These are phyloP conservation scores for Cylas formicarius DNA, from an alignment of 1,140 invertebrate species.

Conservation along the genomic window DNA sequence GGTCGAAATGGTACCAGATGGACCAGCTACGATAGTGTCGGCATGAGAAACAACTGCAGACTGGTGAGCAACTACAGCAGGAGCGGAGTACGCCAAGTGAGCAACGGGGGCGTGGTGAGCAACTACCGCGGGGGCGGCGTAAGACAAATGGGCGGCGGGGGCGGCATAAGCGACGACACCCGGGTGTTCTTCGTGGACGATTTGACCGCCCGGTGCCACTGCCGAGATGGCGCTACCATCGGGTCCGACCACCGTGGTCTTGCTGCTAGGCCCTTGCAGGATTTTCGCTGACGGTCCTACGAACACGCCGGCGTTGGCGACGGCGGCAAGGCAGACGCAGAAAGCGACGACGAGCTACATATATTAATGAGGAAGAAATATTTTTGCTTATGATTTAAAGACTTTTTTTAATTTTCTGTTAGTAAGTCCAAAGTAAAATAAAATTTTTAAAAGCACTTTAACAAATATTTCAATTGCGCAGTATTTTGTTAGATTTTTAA, in stretches of 20 bases:
- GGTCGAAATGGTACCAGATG: slow-evolving; percentile 10
- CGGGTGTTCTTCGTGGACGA: slow-evolving; percentile 20
- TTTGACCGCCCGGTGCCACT: slow-evolving; percentile 24
- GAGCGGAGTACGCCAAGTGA: slow-evolving; percentile 10
- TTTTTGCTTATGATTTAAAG: too few relatives aligned
- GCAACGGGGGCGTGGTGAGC: slow-evolving; percentile 13
- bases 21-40: slow-evolving; percentile 5
- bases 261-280: slow-evolving; percentile 28
- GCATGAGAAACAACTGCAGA: slow-evolving; percentile 3
- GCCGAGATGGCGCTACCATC: slow-evolving; percentile 27
- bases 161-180: slow-evolving; percentile 14
- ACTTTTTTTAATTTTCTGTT: too few relatives aligned
- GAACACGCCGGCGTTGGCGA: slow-evolving; percentile 19
- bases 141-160: background rate
- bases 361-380: too few relatives aligned
- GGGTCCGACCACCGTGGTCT: slow-evolving; percentile 26
- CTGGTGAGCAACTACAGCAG: slow-evolving; percentile 7
- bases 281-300: slow-evolving; percentile 18
- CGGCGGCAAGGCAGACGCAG: slow-evolving; percentile 8
- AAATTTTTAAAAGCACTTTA: too few relatives aligned
- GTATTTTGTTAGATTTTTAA: too few relatives aligned
- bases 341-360: slow-evolving; percentile 8
- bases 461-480: too few relatives aligned
- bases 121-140: slow-evolving; percentile 5
- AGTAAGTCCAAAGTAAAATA: too few relatives aligned